Evolutionary conservation across 2,888 invertebrate genomes (phyloP), one percentile per base, ranked within the genome.

Genomic region (Ochropleura plecta): DNA sequence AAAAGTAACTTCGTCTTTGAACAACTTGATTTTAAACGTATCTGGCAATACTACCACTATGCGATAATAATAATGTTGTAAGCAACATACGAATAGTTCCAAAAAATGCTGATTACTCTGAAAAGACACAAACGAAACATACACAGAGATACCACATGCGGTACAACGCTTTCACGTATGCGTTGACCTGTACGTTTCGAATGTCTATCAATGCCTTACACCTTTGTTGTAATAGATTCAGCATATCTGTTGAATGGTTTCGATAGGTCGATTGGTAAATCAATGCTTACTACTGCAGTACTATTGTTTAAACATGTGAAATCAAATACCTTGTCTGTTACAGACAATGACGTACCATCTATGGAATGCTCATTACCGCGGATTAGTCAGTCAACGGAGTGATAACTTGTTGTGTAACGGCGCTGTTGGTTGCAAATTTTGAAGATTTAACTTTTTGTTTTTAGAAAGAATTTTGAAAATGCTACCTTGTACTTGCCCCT

Each of bases 291-390:
- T n/a, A 9, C 48, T 42, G 51, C 53, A 16, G 42, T 42, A 20
- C 63, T 70, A 76, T 67, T 72, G 70, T 79, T 63, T 72, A 53
- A 65, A 51, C 67, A 62, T 63, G 75, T 60, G 55, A 76, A 77
- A 49, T 64, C 49, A 20, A 64, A 73, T 78, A 68, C 65, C 79
- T 82, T 71, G 79, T 75, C 71, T 66, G 75, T 70, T 79, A 66
- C 57, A 66, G 44, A 69, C n/a, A n/a, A 79, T 79, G 82, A 75
- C 69, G 68, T 42, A 59, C 20, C 67, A 80, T 70, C 40, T 73
- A 70, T 76, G 53, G 42, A 79, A 81, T 67, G 57, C 18, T 55
- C 46, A 12, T 48, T 55, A 49, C 5, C 64, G 44, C 18, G 8
- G 79, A 81, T 55, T 49, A 57, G 3, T 44, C 2, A 69, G 5